Base-by-base conservation (phyloP, 2,113 vertebrate species). In the Melanostigma gelatinosum region DNA sequence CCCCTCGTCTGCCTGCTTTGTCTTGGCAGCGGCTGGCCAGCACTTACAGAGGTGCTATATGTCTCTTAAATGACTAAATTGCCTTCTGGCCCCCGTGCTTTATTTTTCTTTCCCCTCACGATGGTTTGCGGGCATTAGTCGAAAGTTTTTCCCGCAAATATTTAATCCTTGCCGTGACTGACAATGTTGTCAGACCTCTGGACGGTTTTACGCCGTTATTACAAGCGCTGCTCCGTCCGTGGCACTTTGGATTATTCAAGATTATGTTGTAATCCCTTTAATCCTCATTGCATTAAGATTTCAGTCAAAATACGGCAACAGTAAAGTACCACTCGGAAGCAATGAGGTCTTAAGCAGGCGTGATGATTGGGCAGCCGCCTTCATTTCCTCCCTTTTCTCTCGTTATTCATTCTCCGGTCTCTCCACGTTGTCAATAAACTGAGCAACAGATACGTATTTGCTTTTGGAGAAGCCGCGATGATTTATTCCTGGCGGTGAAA, bases 241-340 rank as follows among this genome's bases (percentile, higher is more conserved):
- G 96, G 97, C 96, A 97, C 94, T 97, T 97, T 96, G 97, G 97
- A 98, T 99, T 98, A 99, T 96, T 98, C 96, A 95, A 99, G 97
- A 97, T 99, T 99, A 99, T 98, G 96, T 97, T 97, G 97, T 99
- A 99, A 99, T 99, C 97, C 97, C 95, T 97, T 96, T 97, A 98
- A 94, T 98, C 98, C 97, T 95, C 93, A 91, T 94, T 96, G 96
- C 97, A 97, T 98, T 97, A 99, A 98, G 94, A 97, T 98, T 98
- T 98, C 96, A 97, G 95, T 96, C 97, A 97, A 97, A 97, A 98
- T 96, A 97, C 96, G 85, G 96, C 91, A 96, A 96, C 94, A 96
- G 95, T 95, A 96, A 97, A 97, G 95, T 94, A 96, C 95, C 95
- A 97, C 96, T 97, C 96, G 93, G 93, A 91, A 93, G 93, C 94